These are phyloP conservation scores for Petroica traversi DNA, from an alignment of 2,113 vertebrate genomes.

Conservation along the genomic window DNA sequence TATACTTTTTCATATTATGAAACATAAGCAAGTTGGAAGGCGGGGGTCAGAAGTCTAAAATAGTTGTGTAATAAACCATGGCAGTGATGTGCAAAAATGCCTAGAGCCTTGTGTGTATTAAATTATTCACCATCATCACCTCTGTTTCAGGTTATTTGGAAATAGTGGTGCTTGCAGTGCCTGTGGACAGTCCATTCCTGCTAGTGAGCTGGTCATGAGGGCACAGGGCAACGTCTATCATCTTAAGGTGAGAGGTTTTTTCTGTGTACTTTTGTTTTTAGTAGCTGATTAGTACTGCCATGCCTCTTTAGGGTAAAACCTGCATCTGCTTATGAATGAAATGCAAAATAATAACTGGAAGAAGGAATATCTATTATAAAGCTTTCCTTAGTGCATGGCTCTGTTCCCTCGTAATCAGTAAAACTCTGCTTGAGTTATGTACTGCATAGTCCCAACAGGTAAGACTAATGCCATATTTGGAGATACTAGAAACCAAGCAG, in stretches of 20 bases:
- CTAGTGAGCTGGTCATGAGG: constrained; percentile 98
- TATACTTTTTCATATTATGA: not conserved
- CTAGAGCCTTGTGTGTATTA: not conserved
- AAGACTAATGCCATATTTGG: constrained; percentile 29
- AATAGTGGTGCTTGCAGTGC: constrained; percentile 98
- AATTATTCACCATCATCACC: constrained; percentile 47
- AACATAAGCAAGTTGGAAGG: constrained; percentile 29
- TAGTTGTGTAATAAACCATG: constrained; percentile 25
- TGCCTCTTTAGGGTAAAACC: not conserved
- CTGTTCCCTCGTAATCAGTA: not conserved
- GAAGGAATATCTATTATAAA: not conserved
- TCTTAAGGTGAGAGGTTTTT: constrained; percentile 87
- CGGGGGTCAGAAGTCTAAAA: not conserved
- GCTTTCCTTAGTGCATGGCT: not conserved
- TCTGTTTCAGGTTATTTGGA: constrained; percentile 94
- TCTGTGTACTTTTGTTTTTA: not conserved
- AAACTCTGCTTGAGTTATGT: constrained; percentile 35
- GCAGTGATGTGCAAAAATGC: constrained; percentile 43
- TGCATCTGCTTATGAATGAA: not conserved
- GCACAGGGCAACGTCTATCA: constrained; percentile 99
- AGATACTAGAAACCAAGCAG: not conserved
- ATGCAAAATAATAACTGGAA: not conserved
- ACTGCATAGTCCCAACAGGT: constrained; percentile 26
- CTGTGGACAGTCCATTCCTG: constrained; percentile 97
- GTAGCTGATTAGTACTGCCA: not conserved